Base-by-base conservation (phyloP, 2,797 vertebrate species). In the Myoxocephalus aenaeus region DNA sequence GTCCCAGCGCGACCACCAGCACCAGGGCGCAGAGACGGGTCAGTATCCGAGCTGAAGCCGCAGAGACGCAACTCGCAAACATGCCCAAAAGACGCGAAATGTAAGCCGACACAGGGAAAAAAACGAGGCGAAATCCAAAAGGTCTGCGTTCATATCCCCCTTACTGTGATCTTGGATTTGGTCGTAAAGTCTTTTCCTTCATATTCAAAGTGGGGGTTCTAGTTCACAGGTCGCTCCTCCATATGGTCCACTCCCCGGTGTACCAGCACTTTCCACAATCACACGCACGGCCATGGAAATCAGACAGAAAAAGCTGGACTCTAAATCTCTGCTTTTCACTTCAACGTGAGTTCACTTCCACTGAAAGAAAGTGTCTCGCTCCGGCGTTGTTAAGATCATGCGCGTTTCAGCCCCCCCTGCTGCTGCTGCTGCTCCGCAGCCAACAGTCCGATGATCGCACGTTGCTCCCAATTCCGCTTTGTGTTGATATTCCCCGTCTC, bases 41-140 rank as follows among this genome's bases (percentile, higher is more conserved):
- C 86, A 88, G 80, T 18, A 78, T 83, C 80, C 91, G 81, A 84
- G 79, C 89, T 27, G 90, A 77, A 87, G 85, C 84, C 84, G 88
- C 87, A 65, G 75, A 78, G 81, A 79, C n/a, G 88, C 88, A 75
- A 86, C 88, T 90, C 81, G 88, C 89, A 79, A 90, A 94, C 95
- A 96, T 96, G 85, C 94, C 93, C 91, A 44, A 86, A 32, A 89
- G 77, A 86, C 77, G 81, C 90, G 84, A 71, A 87, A 57, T 67
- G 51, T 84, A 89, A 92, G 22, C 85, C 67, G 86, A 88, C 77
- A 67, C 70, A 83, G 70, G 22, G 40, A 70, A 87, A 88, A 89
- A 88, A 85, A 84, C 53, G 46, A 56, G 66, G 69, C 38, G 65
- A 80, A 80, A 61, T 69, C 82, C 40, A 42, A 46, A 58, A 57